Base-by-base conservation (phyloP, 2,113 vertebrate species). In the Hystrix cristata region DNA sequence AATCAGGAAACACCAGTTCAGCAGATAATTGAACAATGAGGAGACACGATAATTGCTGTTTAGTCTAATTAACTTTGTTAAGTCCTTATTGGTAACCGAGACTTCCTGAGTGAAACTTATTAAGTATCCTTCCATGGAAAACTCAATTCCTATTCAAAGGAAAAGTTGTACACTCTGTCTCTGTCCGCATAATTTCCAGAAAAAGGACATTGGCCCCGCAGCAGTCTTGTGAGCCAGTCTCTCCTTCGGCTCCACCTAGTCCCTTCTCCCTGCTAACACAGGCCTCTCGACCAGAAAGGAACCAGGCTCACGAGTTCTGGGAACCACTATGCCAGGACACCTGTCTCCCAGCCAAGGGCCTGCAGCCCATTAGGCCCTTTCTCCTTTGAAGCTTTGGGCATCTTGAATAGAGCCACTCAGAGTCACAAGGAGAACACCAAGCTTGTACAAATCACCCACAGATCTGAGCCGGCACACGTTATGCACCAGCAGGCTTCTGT, bases 31-130 rank as follows among this genome's bases (percentile, higher is more conserved):
- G 98, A 99, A 99, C 98, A 99, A 98, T 98, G 98, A 98, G 98
- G 98, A 98, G 98, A 98, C 98, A 98, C 4, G 94, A 98, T 98
- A 99, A 99, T 98, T 98, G 98, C 98, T 98, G 98, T 98, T 98
- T 98, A 98, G 98, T 99, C 98, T 99, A 99, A 99, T 99, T 99
- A 98, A 99, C 98, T 98, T 98, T 98, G 98, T 98, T 98, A 98
- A 98, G 98, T 98, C 98, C 98, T 98, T 98, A 98, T 98, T 98
- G 98, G 98, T 98, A 98, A 98, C 98, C 98, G 98, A 98, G 98
- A 98, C 98, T 98, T 99, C 98, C 98, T 98, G 98, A 98, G 97
- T 98, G 97, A 98, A 98, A 98, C 98, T 98, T 98, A 98, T 98
- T 98, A 98, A 98, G 97, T 86, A 87, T 92, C 34, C 98, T 98